Base-by-base conservation (phyloP, 2,888 invertebrate species). In the Carpatolechia fugitivella region DNA sequence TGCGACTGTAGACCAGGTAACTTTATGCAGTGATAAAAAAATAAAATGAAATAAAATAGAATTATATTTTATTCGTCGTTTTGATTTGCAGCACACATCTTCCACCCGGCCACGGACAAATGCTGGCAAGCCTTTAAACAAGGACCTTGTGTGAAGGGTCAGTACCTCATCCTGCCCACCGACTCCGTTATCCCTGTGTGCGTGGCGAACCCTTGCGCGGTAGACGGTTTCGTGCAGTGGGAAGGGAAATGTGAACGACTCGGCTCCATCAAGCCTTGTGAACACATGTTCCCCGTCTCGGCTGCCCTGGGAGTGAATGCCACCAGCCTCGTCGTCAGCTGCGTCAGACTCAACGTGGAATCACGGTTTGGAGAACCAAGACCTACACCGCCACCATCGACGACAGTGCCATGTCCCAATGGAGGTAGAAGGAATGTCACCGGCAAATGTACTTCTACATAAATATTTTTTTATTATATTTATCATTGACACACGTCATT, bases 61-160 rank as follows among this genome's bases (percentile, higher is more conserved):
- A 11, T 29, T 3, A 47, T 8, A n/a, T n/a, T 31, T 14, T 31
- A 7, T 48, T 31, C 11, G 14, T 30, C 11, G 7, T 16, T 14
- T 60, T 61, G 59, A 29, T 56, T 80, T 84, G 63, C 74, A 93
- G 93, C 90, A 6, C 88, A 81, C 64, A 60, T 94, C 20, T 95
- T 92, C 69, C 91, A 94, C 66, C 93, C 94, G 1, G 71, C 82
- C 20, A 87, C 90, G 0, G 91, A 93, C 62, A 78, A 78, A 6
- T 95, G 95, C 65, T 92, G 92, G 82, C 88, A 91, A 48, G 92
- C 93, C 0, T 94, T 91, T 67, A 84, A 86, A 36, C 91, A 85
- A 70, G 95, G 95, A 0, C 95, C 95, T 0, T 95, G 95, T 66
- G 60, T 69, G 0, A 52, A 65, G 0, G 83, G 85, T 0, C 70